Evolutionary conservation across 2,797 vertebrate species (phyloP), one percentile per base, ranked within the genome.

Genomic region (Acanthis flammea): DNA sequence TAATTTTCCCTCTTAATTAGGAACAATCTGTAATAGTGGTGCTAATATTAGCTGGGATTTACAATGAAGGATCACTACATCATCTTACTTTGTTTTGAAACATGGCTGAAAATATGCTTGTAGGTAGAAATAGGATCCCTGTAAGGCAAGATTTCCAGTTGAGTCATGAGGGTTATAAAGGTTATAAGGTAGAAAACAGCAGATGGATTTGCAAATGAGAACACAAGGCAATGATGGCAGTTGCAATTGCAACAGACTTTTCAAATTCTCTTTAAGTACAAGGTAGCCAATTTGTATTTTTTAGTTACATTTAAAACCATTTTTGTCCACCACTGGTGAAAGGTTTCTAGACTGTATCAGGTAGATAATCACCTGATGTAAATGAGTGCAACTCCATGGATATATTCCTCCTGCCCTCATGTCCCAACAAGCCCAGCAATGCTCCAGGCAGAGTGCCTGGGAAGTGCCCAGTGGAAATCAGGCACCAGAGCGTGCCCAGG

Each of bases 1-100:
- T 55, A 22, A 7, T 78, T 48, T 93, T 92, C 51, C 15, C 9
- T 73, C 30, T 81, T 86, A 81, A 93, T 78, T 72, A 81, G 14
- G 22, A 78, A 33, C 31, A 68, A 65, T 58, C 79, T 88, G 7
- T 81, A 86, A 74, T 6, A 22, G 14, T 67, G 39, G 12, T 76
- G 67, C 66, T 92, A 92, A 84, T 71, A 58, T n/a, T 63, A 88
- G 24, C 37, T 73, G 61, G 18, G 31, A 88, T 37, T 75, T 84
- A 42, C 24, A 51, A 6, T 68, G 85, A 86, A 68, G 33, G 58
- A 72, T 88, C 51, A 55, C 62, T 66, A 35, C 54, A 63, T 74
- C 39, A 19, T 73, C 70, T 47, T 33, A 54, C 24, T 86, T 71
- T 71, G 13, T 44, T 65, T 81, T 84, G 45, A 90, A 86, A 80